Evolutionary conservation across 2,113 vertebrate species (phyloP), one percentile per base, ranked within the genome.

Genomic region (Canis aureus): DNA sequence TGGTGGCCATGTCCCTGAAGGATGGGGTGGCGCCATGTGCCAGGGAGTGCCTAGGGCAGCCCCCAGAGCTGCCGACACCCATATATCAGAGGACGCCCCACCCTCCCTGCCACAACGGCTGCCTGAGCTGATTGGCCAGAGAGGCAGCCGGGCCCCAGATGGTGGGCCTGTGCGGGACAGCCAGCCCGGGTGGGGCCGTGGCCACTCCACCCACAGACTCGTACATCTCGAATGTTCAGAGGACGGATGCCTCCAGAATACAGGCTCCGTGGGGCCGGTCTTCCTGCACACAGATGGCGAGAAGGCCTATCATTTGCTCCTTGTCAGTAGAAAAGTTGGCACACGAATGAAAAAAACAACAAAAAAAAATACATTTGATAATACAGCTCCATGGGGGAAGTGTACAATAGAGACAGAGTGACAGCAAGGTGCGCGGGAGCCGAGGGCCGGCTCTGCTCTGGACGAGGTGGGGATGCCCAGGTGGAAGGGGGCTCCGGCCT

Each of bases 211-310:
- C n/a, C 69, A 16, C 57, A 35, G 53, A 22, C 74, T 3, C 85
- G 2, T 1, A 2, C 4, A 8, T 6, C 8, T 2, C 32, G 0
- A 3, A 11, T 0, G 1, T 4, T 23, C 29, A 11, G 15, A 80
- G 59, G 57, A 19, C 8, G 0, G 6, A 25, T n/a, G 94, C 29
- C 57, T 80, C 64, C 43, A 43, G 62, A 51, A 51, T 0, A 3
- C 4, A n/a, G 81, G 73, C 81, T 38, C 62, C 8, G 2, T 0
- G 35, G 62, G 86, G 64, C 80, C 2, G 0, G 73, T 15, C 74
- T 20, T 76, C 64, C 80, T 25, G 19, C 29, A 43, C 86, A 27
- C 91, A 89, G 64, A 67, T 86, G 73, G 85, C 11, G 29, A 51
- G 49, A 29, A 51, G 49, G 64, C 81, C 89, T 64, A 15, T 32